Conservation (phyloP, 2,797 vertebrate genomes). For the Lagorchestes hirsutus region DNA sequence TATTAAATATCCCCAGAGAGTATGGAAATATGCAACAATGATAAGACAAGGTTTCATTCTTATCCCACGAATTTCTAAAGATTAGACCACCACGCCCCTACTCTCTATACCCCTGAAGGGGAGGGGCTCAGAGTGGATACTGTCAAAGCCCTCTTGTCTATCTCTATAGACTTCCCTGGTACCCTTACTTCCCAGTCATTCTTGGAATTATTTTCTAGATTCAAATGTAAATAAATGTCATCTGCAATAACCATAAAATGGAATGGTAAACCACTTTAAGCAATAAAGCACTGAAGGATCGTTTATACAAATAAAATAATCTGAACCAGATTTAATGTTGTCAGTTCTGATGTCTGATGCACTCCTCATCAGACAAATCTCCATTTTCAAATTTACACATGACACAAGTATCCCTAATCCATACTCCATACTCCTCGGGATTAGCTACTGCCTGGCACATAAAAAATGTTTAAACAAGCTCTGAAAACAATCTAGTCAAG, state of each 20-base stretch:
- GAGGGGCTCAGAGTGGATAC: background rate
- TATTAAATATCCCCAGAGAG: background rate
- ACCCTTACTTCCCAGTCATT: background rate
- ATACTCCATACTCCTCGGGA: background rate
- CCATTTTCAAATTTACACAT: background rate
- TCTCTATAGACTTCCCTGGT: background rate
- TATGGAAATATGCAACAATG: background rate
- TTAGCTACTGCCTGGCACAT: background rate
- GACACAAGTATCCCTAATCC: background rate
- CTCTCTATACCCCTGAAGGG: background rate
- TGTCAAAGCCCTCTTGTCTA: background rate
- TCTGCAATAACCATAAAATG: background rate
- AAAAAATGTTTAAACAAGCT: background rate
- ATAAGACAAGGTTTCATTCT: background rate
- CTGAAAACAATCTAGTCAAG: background rate
- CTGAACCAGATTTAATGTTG: background rate
- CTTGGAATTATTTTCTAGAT: background rate
- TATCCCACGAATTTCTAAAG: background rate
- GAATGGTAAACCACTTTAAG: background rate
- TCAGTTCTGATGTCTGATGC: background rate
- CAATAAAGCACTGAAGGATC: background rate
- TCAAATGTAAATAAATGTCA: background rate
- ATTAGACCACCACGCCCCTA: background rate
- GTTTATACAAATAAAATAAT: background rate
- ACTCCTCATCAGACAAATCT: background rate